Evolutionary conservation across 2,888 invertebrate genomes (phyloP), one percentile per base, ranked within the genome.

Genomic region (Halictus quadricinctus): DNA sequence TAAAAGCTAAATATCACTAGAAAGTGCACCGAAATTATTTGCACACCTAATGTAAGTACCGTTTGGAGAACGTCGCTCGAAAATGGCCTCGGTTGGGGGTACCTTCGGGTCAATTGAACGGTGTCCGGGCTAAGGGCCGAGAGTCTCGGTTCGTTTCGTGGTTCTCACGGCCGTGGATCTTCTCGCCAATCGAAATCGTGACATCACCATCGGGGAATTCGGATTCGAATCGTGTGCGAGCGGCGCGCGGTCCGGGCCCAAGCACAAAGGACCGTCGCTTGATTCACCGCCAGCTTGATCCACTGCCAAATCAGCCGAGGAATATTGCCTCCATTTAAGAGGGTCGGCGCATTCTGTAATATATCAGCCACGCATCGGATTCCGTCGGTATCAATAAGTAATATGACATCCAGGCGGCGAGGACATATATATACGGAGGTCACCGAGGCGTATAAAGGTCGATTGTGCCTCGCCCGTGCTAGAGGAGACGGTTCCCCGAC

Each of bases 361-460:
- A 64, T 64, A 64, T 64, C 64, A 64, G 64, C 36, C 82, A 79
- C 76, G 86, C 86, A 78, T 80, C 83, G 86, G 85, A 90, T 90
- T 90, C 86, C 80, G 79, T 80, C 86, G 78, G 76, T 86, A 88
- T 90, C 90, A 90, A 90, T 90, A 90, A 90, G 90, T 90, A 88
- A 90, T 90, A 90, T 90, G 90, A 90, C 90, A 89, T 90, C 90
- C 84, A 89, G 83, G 85, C 69, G 83, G 85, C 69, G 89, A 89
- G 90, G 90, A 90, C 90, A 80, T 80, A 84, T 70, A 74, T 85
- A 80, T 80, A 76, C 43, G 74, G 50, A 76, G 88, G 87, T 88
- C 87, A 79, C 41, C 46, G 80, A 73, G 72, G 69, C 64, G n/a
- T 70, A 81, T 81, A 89, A 81, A 86, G 88, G 85, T 89, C 89